Evolutionary conservation across 2,888 invertebrate species (phyloP).

Genomic region (Parochlus steinenii): DNA sequence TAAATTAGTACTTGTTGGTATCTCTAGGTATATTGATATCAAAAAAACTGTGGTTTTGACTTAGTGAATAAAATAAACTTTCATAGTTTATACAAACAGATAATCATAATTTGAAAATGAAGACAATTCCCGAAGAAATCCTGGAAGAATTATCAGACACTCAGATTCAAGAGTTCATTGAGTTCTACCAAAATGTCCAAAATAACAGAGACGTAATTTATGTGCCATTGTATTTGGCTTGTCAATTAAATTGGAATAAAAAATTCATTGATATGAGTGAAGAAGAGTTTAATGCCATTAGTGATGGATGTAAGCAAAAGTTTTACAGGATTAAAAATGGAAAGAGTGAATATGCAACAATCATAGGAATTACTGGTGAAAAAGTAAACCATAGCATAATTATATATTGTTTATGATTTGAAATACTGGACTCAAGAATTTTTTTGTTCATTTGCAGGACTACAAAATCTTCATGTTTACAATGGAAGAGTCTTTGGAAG

Average conservation of each 20-base stretch:
- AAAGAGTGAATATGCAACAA: conserved; percentile 14
- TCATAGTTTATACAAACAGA: too few relatives aligned
- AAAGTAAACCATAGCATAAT: conserved; percentile 7
- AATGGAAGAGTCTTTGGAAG: conserved; percentile 13
- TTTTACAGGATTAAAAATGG: conserved; percentile 12
- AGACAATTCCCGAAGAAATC: background rate
- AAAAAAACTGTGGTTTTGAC: too few relatives aligned
- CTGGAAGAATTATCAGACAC: background rate
- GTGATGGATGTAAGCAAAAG: conserved; percentile 9
- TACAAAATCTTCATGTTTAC: conserved; percentile 14
- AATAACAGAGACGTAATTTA: background rate
- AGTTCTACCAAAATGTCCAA: background rate
- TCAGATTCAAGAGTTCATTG: background rate
- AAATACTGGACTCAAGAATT: background rate
- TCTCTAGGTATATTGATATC: too few relatives aligned
- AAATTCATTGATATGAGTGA: background rate
- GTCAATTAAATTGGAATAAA: background rate
- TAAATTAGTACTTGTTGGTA: too few relatives aligned
- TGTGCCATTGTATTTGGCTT: background rate
- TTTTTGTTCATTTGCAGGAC: conserved; percentile 10
- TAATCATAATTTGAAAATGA: too few relatives aligned
- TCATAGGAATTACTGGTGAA: conserved; percentile 12
- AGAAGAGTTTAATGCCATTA: too few relatives aligned
- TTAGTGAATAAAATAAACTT: too few relatives aligned
- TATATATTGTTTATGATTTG: background rate